Evolutionary conservation across 92 coral and sea anemone genomes (phyloP).

Genomic region (Umimayanthus chanpuru): DNA sequence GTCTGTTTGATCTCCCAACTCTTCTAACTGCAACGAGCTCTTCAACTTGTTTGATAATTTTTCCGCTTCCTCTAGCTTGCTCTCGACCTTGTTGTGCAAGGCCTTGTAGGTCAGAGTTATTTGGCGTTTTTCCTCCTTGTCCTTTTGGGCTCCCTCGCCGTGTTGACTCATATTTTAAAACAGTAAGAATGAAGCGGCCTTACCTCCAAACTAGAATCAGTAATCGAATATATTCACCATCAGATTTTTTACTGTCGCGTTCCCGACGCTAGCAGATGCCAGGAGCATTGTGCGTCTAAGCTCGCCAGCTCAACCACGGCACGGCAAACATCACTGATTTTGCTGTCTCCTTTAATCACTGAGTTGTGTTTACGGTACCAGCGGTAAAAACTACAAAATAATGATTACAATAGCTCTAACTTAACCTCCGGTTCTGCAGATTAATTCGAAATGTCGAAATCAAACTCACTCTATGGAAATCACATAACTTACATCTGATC

Average conservation of each 20-base stretch:
- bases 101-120: slow-evolving; percentile 47
- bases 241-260: slow-evolving; percentile 24
- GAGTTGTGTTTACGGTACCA: slow-evolving; percentile 45
- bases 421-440: slow-evolving; percentile 17
- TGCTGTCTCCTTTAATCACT: too few relatives aligned
- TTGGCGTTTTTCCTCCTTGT: slow-evolving; percentile 43
- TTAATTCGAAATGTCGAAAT: slow-evolving; percentile 12
- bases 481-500: slow-evolving; percentile 50
- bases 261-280: slow-evolving; percentile 4
- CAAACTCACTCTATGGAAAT: slow-evolving; percentile 11
- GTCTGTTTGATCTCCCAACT: slow-evolving; percentile 11
- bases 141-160: slow-evolving; percentile 7
- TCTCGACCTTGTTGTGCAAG: slow-evolving; percentile 35
- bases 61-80: slow-evolving; percentile 23
- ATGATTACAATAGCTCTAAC: slow-evolving; percentile 21
- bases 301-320: too few relatives aligned
- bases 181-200: slow-evolving; percentile 8
- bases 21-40: not conserved
- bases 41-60: slow-evolving; percentile 15
- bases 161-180: slow-evolving; percentile 24
- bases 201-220: not conserved
- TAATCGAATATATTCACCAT: not conserved
- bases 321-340: too few relatives aligned
- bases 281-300: too few relatives aligned
- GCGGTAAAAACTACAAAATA: slow-evolving; percentile 52